A percentile compares a stretch with the other conserved stretches of the same genome.
Conservation (phyloP, 2,113 vertebrate species). For the Heliornis fulica region DNA sequence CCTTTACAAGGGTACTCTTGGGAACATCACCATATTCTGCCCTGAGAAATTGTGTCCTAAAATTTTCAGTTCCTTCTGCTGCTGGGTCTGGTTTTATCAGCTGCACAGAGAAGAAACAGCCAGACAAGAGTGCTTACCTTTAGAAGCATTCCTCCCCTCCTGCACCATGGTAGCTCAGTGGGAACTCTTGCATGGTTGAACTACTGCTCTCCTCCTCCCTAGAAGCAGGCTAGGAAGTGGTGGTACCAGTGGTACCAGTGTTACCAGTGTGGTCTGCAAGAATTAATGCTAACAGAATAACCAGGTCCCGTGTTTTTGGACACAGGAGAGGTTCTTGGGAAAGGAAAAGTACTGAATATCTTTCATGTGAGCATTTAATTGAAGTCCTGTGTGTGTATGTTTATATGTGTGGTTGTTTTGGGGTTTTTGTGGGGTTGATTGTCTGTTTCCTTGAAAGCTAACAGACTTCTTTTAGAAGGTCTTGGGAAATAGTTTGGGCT, state of each 20-base stretch:
- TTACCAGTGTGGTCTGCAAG: not conserved
- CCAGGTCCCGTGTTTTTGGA: not conserved
- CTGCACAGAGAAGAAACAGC: not conserved
- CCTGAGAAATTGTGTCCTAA: not conserved
- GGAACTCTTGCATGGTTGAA: not conserved
- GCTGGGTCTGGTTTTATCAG: not conserved
- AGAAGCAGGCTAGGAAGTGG: not conserved
- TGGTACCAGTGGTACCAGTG: no score
- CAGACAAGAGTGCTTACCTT: not conserved
- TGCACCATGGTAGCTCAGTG: rapidly evolving
- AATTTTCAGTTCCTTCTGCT: not conserved
- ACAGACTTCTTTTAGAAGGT: not conserved
- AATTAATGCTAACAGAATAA: not conserved
- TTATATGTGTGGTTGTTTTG: not conserved
- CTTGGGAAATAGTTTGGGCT: not conserved
- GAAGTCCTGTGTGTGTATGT: not conserved
- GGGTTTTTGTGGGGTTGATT: not conserved
- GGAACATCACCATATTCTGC: not conserved
- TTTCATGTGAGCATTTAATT: not conserved
- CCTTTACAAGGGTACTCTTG: not conserved
- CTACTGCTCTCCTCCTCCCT: not conserved
- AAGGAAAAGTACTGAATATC: not conserved
- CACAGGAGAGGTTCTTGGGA: not conserved
- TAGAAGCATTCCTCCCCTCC: not conserved
- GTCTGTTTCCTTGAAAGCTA: not conserved